These are phyloP conservation scores for Columba janthina DNA, from an alignment of 2,113 vertebrate species.

Conservation along the genomic window DNA sequence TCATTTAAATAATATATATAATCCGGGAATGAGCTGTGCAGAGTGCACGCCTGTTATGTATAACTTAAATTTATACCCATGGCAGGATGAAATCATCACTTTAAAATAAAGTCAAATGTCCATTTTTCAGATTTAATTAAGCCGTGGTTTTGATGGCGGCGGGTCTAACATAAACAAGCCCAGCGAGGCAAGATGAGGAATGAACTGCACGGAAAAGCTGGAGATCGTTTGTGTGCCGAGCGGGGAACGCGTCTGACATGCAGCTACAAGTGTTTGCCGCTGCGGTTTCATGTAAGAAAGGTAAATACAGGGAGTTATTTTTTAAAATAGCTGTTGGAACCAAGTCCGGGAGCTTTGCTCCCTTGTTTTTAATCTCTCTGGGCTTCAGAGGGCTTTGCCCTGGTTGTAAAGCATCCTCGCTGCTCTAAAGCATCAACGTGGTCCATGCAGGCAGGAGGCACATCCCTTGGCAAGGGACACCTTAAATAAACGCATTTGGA, in stretches of 20 bases:
- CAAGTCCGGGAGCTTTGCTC: neutral
- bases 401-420: neutral
- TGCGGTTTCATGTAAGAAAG: conserved; percentile 15
- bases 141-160: conserved; percentile 69
- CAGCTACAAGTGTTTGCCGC: conserved; percentile 57
- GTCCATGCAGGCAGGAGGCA: neutral
- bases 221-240: conserved; percentile 61
- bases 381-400: neutral
- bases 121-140: conserved; percentile 77
- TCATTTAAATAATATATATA: conserved; percentile 12
- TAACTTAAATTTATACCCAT: conserved; percentile 43
- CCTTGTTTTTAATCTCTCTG: neutral
- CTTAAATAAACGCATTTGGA: neutral
- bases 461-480: neutral
- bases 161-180: conserved; percentile 67
- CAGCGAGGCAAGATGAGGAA: conserved; percentile 61
- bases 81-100: conserved; percentile 63
- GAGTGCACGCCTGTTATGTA: conserved; percentile 19
- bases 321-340: conserved; percentile 4
- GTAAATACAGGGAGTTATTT: conserved; percentile 46
- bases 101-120: conserved; percentile 69
- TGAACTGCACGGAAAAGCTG: conserved; percentile 70
- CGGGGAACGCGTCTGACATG: neutral
- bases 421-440: accelerated
- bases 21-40: neutral